Evolutionary conservation across 2,888 invertebrate species (phyloP), one percentile per base, ranked within the genome.

Genomic region (Drosophila differens): DNA sequence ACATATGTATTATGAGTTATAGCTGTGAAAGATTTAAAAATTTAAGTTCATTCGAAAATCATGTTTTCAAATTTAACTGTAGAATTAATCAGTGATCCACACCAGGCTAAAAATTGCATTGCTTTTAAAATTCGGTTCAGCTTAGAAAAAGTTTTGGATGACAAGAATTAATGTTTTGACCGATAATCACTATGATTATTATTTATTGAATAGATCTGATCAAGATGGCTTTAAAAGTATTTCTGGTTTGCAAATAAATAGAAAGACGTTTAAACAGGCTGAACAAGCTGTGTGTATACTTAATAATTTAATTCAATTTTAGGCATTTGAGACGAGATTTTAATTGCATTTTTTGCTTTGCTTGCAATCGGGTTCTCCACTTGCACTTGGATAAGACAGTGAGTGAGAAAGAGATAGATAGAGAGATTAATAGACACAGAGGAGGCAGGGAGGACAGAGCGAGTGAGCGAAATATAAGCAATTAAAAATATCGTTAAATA

Each of bases 401-500:
- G 3, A 44, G 22, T 3, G 22, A 22, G 6, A 22, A 6, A 44
- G 22, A 22, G 22, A 3, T 5, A 22, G 6, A 12, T 1, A 44
- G n/a, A 12, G 1, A 44, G 44, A 6, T 6, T 4, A n/a, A 49
- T 1, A 49, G 49, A 16, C 25, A 25, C 9, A 16, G 22, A 25
- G 9, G 4, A 22, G 16, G 47, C n/a, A 14, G n/a, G 3, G 22
- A 6, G 25, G 25, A 22, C 7, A 49, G 7, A 16, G 25, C 16
- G 19, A 28, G 19, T 10, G 0, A 28, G 16, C 19, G 10, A 16
- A 19, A 51, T 53, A 32, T 19, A 32, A n/a, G 16, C 12, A 49
- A 49, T 9, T 58, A 41, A 57, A 49, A 32, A 70, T 52, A 52
- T 63, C 28, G 71, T 66, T 76, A 76, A 76, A 63, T 71, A 76